Conservation (phyloP, 2,888 invertebrate genomes). For the Congeria kusceri region DNA sequence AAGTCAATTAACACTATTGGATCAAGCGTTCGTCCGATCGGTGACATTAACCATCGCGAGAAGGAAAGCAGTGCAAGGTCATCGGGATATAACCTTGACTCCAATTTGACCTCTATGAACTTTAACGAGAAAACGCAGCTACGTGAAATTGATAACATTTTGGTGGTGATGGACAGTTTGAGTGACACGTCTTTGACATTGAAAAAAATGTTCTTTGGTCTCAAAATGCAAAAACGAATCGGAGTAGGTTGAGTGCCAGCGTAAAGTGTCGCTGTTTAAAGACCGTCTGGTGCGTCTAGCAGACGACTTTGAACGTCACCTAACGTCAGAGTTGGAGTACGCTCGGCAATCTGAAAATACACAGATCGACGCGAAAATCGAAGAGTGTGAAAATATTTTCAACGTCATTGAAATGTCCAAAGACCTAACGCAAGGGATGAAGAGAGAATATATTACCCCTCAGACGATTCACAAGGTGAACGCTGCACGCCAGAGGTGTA, state of each 20-base stretch:
- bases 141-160: constrained; percentile 54
- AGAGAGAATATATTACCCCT: constrained; percentile 52
- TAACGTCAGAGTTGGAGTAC: constrained; percentile 51
- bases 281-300: constrained; percentile 54
- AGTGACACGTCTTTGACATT: constrained; percentile 56
- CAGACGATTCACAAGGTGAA: constrained; percentile 60
- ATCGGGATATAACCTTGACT: constrained; percentile 20
- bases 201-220: constrained; percentile 61
- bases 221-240: constrained; percentile 61
- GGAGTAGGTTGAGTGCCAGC: constrained; percentile 48
- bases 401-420: constrained; percentile 61
- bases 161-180: constrained; percentile 52
- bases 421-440: constrained; percentile 51
- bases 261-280: constrained; percentile 54
- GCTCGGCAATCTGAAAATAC: constrained; percentile 51
- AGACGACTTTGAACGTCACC: constrained; percentile 59
- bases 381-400: constrained; percentile 58
- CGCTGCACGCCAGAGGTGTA: constrained; percentile 51
- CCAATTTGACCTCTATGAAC: constrained; percentile 35
- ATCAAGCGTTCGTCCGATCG: constrained; percentile 41
- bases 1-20: too few species aligned
- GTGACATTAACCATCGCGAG: constrained; percentile 24
- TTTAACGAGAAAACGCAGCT: constrained; percentile 63
- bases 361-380: constrained; percentile 58
- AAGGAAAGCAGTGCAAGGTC: constrained; percentile 12